phyloP scores from a whole-genome alignment of 2,888 invertebrate genomes.

The Endotricha flammealis region DNA sequence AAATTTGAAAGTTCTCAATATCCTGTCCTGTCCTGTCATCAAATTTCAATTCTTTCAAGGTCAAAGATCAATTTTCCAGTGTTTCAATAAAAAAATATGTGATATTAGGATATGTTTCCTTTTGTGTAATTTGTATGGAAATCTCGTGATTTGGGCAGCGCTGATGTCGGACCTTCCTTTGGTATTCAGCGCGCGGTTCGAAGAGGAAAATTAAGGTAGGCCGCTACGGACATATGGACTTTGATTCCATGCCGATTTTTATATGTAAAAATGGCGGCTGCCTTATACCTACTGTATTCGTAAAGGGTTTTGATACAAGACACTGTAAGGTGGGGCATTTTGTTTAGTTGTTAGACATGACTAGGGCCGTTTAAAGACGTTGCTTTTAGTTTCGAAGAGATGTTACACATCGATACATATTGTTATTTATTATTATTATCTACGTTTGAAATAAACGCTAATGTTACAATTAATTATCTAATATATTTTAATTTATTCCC shows the following conservation, averaged over 20 bases:
- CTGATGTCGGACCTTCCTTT: slow-evolving; percentile 56
- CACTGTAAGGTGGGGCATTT: slow-evolving; percentile 42
- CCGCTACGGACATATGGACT: slow-evolving; percentile 62
- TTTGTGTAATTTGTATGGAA: slow-evolving; percentile 51
- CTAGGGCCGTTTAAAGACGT: too few species aligned
- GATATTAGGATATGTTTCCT: slow-evolving; percentile 33
- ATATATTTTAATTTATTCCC: background rate
- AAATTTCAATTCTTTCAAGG: too few species aligned
- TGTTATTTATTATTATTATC: slow-evolving; percentile 17
- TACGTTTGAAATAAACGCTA: slow-evolving; percentile 17
- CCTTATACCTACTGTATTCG: slow-evolving; percentile 68
- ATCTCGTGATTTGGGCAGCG: slow-evolving; percentile 41
- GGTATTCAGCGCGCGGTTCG: slow-evolving; percentile 55
- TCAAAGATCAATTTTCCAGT: slow-evolving; percentile 13
- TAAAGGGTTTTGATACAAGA: slow-evolving; percentile 45
- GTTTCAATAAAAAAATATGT: slow-evolving; percentile 25
- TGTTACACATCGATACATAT: too few species aligned
- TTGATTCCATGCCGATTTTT: slow-evolving; percentile 65
- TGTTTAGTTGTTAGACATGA: slow-evolving; percentile 33
- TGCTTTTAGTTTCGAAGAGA: too few species aligned
- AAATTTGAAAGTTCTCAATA: too few species aligned
- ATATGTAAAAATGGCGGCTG: slow-evolving; percentile 52
- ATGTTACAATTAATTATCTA: slow-evolving; percentile 16
- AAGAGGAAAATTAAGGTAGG: slow-evolving; percentile 69
- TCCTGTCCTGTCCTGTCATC: too few species aligned